phyloP scores from a whole-genome alignment of 30 jellyfish, hydroid and myxozoan genomes.

The Sanderia malayensis region DNA sequence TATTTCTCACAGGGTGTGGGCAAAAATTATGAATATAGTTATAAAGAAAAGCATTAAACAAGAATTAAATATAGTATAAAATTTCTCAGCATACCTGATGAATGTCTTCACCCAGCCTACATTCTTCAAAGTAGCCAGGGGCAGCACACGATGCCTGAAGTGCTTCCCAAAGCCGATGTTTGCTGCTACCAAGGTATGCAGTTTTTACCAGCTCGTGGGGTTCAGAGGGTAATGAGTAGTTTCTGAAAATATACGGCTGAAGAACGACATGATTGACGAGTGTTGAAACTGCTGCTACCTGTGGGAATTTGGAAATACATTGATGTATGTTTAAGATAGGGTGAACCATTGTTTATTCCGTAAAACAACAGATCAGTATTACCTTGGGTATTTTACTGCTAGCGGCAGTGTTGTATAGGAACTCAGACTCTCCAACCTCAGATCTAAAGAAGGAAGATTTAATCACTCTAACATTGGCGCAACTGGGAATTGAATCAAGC shows the following conservation, averaged over 20 bases:
- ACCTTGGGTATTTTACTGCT: slow-evolving; percentile 57
- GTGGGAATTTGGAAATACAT: background rate
- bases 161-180: slow-evolving; percentile 77
- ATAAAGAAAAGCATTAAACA: too few relatives aligned
- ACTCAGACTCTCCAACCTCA: slow-evolving; percentile 42
- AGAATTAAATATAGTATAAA: too few relatives aligned
- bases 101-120: slow-evolving; percentile 57
- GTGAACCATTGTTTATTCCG: too few relatives aligned
- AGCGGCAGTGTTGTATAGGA: slow-evolving; percentile 50
- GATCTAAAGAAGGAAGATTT: too few relatives aligned
- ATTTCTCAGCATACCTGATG: slow-evolving; percentile 75
- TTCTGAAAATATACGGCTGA: slow-evolving; percentile 72
- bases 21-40: too few relatives aligned
- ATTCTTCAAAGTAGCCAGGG: slow-evolving; percentile 80
- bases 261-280: slow-evolving; percentile 62
- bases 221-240: slow-evolving; percentile 46
- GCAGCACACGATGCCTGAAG: slow-evolving; percentile 81
- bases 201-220: slow-evolving; percentile 27
- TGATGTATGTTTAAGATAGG: too few relatives aligned
- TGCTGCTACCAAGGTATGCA: slow-evolving; percentile 65
- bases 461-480: too few relatives aligned
- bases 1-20: too few relatives aligned
- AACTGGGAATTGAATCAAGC: too few relatives aligned
- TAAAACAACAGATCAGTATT: too few relatives aligned
- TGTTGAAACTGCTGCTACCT: slow-evolving; percentile 86